Conservation (phyloP, 2,888 invertebrate species). For the Acronicta leporina region DNA sequence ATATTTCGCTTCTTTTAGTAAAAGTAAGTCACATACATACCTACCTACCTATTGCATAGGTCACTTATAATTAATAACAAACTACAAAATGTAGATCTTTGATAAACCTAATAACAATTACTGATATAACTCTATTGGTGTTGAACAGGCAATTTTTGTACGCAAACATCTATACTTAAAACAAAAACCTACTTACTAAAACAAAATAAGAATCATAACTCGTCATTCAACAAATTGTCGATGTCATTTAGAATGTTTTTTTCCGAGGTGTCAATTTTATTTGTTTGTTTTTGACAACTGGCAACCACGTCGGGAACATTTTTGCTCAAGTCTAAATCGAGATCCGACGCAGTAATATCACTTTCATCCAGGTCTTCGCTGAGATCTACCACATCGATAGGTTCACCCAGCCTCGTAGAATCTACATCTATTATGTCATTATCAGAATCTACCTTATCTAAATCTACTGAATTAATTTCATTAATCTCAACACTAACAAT, state of each 20-base stretch:
- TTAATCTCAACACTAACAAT: constrained; percentile 74
- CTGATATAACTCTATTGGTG: constrained; percentile 21
- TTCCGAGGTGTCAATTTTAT: constrained; percentile 60
- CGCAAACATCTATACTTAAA: constrained; percentile 31
- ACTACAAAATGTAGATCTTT: constrained; percentile 27
- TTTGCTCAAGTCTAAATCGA: constrained; percentile 73
- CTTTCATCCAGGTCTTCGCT: constrained; percentile 77
- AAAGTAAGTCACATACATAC: constrained; percentile 27
- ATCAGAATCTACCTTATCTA: constrained; percentile 65
- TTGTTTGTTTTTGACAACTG: constrained; percentile 75
- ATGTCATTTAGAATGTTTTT: constrained; percentile 71
- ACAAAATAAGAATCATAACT: constrained; percentile 70
- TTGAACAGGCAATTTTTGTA: constrained; percentile 46
- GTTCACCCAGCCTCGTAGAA: constrained; percentile 65
- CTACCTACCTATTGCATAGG: constrained; percentile 37
- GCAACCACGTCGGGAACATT: constrained; percentile 85
- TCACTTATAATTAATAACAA: constrained; percentile 11
- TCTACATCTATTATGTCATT: constrained; percentile 78
- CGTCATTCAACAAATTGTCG: constrained; percentile 72
- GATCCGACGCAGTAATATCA: constrained; percentile 67
- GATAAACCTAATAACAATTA: constrained; percentile 30
- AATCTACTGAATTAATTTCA: constrained; percentile 59
- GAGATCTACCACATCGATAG: constrained; percentile 78
- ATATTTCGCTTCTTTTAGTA: constrained; percentile 18
- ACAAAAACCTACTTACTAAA: constrained; percentile 25